Percentiles rank a stretch among this genome's conserved stretches.
These are phyloP conservation scores for Orycteropus afer DNA, from an alignment of 2,113 vertebrate genomes.

Conservation along the genomic window DNA sequence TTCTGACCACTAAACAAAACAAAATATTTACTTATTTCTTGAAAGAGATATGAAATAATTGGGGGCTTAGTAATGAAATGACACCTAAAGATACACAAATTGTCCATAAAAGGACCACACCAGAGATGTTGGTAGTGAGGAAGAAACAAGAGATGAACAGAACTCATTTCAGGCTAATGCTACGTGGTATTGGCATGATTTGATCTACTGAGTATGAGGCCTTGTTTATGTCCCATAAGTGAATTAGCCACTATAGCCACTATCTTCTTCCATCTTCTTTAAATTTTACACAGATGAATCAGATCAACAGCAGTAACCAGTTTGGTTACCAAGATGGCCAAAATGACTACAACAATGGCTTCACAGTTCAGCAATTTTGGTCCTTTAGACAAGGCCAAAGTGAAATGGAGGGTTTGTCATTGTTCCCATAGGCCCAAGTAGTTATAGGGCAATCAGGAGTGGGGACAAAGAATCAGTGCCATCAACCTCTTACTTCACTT, in stretches of 20 bases:
- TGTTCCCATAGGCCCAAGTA: not conserved
- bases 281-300: not conserved
- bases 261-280: not conserved
- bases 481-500: constrained; percentile 50
- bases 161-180: constrained; percentile 50
- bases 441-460: not conserved
- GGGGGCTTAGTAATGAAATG: constrained; percentile 67
- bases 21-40: constrained; percentile 87
- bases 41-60: constrained; percentile 49
- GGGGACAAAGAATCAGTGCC: not conserved
- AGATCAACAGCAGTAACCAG: not conserved
- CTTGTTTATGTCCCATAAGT: not conserved
- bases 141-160: constrained; percentile 65
- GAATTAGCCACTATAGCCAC: not conserved
- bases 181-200: not conserved
- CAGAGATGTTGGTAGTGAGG: constrained; percentile 58
- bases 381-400: constrained; percentile 42
- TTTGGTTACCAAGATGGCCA: not conserved
- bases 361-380: not conserved
- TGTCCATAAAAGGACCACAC: constrained; percentile 66
- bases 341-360: not conserved
- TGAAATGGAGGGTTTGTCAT: not conserved
- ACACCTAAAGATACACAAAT: constrained; percentile 58
- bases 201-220: constrained; percentile 7
- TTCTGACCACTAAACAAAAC: constrained; percentile 97